Conservation (phyloP, 1,140 invertebrate species). For the Drosophila tristis region DNA sequence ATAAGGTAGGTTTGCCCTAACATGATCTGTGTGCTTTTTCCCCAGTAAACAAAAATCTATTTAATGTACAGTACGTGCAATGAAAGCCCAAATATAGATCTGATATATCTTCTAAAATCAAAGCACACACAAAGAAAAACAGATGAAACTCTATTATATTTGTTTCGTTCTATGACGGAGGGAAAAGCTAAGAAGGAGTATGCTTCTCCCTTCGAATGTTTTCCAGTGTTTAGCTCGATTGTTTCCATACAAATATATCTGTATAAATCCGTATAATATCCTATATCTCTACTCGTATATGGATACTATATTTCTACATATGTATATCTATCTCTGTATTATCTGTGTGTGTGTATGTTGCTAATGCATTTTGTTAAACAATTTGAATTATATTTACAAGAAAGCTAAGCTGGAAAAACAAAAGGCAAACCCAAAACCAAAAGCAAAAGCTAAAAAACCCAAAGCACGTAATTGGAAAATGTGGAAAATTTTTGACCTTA, state of each 20-base stretch:
- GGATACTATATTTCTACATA: slow-evolving; percentile 30
- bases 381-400: slow-evolving; percentile 57
- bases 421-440: slow-evolving; percentile 7
- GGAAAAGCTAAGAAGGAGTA: slow-evolving; percentile 31
- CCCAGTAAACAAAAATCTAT: neutral
- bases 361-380: slow-evolving; percentile 65
- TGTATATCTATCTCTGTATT: slow-evolving; percentile 35
- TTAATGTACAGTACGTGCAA: slow-evolving; percentile 7
- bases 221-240: slow-evolving; percentile 39
- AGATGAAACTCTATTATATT: slow-evolving; percentile 1
- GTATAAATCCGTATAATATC: slow-evolving; percentile 28
- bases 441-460: slow-evolving; percentile 16
- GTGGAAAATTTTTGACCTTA: slow-evolving; percentile 60
- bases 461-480: slow-evolving; percentile 56
- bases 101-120: slow-evolving; percentile 14
- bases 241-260: slow-evolving; percentile 13
- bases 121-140: slow-evolving; percentile 25
- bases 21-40: slow-evolving; percentile 14
- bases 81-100: slow-evolving; percentile 32
- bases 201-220: slow-evolving; percentile 35
- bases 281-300: slow-evolving; percentile 24
- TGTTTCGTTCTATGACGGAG: neutral
- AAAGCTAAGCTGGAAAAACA: slow-evolving; percentile 62
- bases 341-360: slow-evolving; percentile 51
- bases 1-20: slow-evolving; percentile 91